Evolutionary conservation across 37 sponge, comb jelly and placozoan species (phyloP).

Genomic region (Halichondria panicea): DNA sequence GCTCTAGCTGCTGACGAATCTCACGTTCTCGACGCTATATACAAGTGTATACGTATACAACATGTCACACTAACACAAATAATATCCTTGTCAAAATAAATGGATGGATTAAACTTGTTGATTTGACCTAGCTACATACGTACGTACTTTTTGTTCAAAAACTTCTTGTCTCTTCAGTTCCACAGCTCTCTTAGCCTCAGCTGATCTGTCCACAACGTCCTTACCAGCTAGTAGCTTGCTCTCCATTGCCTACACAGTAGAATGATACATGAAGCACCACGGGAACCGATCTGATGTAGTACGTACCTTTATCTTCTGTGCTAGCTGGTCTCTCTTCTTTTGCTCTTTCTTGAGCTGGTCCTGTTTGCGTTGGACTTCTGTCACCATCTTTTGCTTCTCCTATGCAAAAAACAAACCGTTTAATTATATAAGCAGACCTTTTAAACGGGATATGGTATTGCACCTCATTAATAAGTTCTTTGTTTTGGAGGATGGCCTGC

Average conservation of each 20-base stretch:
- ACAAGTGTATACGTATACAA: no score
- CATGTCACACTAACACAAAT: neutral
- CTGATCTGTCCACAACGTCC: slow-evolving; percentile 71
- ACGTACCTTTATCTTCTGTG: slow-evolving; percentile 73
- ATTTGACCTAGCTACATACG: neutral
- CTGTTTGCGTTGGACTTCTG: slow-evolving; percentile 52
- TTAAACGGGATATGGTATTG: neutral
- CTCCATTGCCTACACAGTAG: slow-evolving; percentile 86
- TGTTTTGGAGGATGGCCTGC: slow-evolving; percentile 75
- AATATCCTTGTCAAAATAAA: neutral
- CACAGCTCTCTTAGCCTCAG: slow-evolving; percentile 75
- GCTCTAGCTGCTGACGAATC: slow-evolving; percentile 82
- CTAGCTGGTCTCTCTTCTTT: slow-evolving; percentile 76
- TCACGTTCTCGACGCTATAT: slow-evolving; percentile 72
- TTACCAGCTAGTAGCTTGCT: slow-evolving; percentile 92
- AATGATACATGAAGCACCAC: neutral
- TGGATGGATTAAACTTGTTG: neutral
- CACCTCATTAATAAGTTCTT: slow-evolving; percentile 81
- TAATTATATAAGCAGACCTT: neutral
- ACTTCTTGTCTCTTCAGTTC: slow-evolving; percentile 75
- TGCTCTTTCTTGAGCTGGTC: slow-evolving; percentile 79
- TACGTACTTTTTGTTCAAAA: slow-evolving; percentile 73
- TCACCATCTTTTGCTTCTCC: slow-evolving; percentile 75
- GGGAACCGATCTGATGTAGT: neutral
- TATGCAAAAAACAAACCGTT: neutral